Base-by-base conservation (phyloP, 2,888 invertebrate genomes). In the Philopedon plagiatum region DNA sequence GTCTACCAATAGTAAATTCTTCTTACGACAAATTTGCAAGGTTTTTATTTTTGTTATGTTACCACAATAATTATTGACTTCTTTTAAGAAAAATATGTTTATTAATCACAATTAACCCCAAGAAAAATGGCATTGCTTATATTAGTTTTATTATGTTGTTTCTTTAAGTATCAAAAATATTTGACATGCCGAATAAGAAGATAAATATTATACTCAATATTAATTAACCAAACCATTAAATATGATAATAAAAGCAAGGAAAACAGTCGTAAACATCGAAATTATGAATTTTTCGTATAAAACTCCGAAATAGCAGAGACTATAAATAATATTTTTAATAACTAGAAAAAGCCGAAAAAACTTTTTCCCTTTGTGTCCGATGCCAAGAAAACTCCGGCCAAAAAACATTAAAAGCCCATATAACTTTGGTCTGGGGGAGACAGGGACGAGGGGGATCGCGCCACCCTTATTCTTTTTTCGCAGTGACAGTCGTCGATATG, bases 401-500 rank as follows among this genome's bases (percentile, higher is more conserved):
- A 73, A 73, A 73, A 73, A 73, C 73, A 73, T 70, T 66, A 70
- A 73, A 73, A 73, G 73, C 73, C 69, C 69, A 73, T 73, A 69
- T 61, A 65, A 70, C 54, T 67, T 63, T 23, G 63, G 51, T 21
- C 29, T 51, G 44, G 60, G 54, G 41, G 46, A 29, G 63, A 54
- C 32, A 23, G 37, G 39, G 29, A 41, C n/a, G n/a, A 51, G 26
- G 68, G 62, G 49, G 57, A 29, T 29, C 41, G 26, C 26, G 44
- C 60, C 60, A 63, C 61, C 56, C 37, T 65, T 49, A 44, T 54
- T 54, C 64, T 58, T 71, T 70, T 72, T 74, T 73, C 71, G 68
- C 73, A 74, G 77, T 72, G 78, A 80, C 79, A 79, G 77, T 78
- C 76, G 78, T 80, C 81, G 80, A 83, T 83, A 83, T 83, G 83